Percentiles rank a stretch among this genome's conserved stretches.
phyloP scores from a whole-genome alignment of 2,888 invertebrate species.

The Synanthedon andrenaeformis region DNA sequence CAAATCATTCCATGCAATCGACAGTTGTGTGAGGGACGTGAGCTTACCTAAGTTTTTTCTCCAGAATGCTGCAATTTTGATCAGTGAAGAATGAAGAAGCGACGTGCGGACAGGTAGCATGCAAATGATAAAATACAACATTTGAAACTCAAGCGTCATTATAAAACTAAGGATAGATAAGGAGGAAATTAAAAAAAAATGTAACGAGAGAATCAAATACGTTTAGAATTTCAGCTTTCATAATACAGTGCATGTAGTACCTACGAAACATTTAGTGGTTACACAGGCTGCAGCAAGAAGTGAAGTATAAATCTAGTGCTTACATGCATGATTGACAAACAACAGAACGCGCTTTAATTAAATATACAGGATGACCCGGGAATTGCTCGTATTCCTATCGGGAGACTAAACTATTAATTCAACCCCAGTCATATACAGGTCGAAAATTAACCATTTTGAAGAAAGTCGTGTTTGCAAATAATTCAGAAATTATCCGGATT shows the following conservation, averaged over 20 bases:
- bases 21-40: constrained; percentile 7
- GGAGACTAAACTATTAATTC: no score
- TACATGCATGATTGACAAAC: constrained; percentile 7
- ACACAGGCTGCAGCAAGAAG: background rate
- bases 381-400: no score
- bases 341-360: constrained; percentile 1
- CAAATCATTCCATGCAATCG: no score
- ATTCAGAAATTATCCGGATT: no score
- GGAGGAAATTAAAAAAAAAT: no score
- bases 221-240: background rate
- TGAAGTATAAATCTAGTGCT: background rate
- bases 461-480: no score
- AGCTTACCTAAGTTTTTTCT: constrained; percentile 86
- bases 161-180: constrained; percentile 7
- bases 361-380: background rate
- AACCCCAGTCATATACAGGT: no score
- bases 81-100: constrained; percentile 70
- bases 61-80: constrained; percentile 79
- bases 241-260: background rate
- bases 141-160: constrained; percentile 42
- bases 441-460: no score
- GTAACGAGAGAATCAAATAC: background rate
- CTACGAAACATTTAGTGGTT: background rate
- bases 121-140: constrained; percentile 65
- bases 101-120: constrained; percentile 71